Evolutionary conservation across 2,113 vertebrate species (phyloP).

Genomic region (Atlantisia rogersi): DNA sequence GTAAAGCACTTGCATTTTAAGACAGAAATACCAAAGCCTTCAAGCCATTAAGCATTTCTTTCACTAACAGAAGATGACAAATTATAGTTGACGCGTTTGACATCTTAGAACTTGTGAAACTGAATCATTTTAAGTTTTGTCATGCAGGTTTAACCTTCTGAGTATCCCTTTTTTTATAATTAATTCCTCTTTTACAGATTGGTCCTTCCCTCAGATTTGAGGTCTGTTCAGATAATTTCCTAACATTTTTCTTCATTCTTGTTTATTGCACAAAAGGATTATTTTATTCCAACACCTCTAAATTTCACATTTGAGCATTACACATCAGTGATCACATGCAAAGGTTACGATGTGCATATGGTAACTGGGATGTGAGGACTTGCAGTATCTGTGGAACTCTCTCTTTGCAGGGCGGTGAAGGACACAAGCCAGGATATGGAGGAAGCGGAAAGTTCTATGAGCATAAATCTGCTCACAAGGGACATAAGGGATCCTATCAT

Average conservation of each 20-base stretch:
- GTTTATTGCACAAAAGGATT: background rate
- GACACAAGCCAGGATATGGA: slow-evolving; percentile 81
- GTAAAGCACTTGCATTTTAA: background rate
- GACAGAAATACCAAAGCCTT: background rate
- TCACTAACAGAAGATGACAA: background rate
- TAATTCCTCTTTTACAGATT: slow-evolving; percentile 32
- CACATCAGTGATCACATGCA: background rate
- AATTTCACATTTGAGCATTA: background rate
- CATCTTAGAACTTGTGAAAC: background rate
- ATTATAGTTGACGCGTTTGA: background rate
- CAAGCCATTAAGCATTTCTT: background rate
- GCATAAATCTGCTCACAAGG: slow-evolving; percentile 84
- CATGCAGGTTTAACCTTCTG: background rate
- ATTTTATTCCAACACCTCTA: background rate
- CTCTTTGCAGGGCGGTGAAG: slow-evolving; percentile 80
- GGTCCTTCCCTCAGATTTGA: background rate
- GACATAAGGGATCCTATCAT: slow-evolving; percentile 86
- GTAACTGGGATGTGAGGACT: background rate
- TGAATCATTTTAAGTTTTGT: background rate
- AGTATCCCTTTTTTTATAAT: background rate
- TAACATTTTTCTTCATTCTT: background rate
- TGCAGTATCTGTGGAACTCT: slow-evolving; percentile 27
- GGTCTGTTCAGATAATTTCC: background rate
- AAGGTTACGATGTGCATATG: background rate
- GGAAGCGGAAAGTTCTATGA: slow-evolving; percentile 77